Base-by-base conservation (phyloP, 2,888 invertebrate genomes). In the Drosophila picticornis region DNA sequence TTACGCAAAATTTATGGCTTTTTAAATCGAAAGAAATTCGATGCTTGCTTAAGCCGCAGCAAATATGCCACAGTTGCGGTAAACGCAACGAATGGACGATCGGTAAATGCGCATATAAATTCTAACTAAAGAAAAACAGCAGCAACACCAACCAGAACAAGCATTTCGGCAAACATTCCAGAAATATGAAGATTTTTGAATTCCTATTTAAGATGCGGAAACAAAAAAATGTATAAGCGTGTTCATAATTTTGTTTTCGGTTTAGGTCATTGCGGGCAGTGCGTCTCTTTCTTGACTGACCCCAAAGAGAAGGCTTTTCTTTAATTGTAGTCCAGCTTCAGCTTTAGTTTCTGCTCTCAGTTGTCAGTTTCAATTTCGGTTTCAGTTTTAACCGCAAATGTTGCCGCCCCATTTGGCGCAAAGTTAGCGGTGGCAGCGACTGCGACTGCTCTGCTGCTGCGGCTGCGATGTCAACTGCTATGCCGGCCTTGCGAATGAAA, bases 1-100 rank as follows among this genome's bases (percentile, higher is more conserved):
- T 56, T 70, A 51, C 46, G 4, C 22, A 38, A 31, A 80, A 80
- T 88, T 80, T 86, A 88, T 88, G 72, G 77, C 65, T 69, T 84
- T 84, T 88, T 84, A 86, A 88, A 86, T 86, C 84, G 83, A 86
- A 86, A 72, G 82, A 88, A 86, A 83, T 83, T 86, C 80, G 72
- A 83, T 79, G 81, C 78, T 80, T 81, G 69, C 77, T 87, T 76
- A 84, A 83, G 84, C 75, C 76, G 38, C 70, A 58, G 32, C 61
- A 66, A 71, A 80, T 68, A 16, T 69, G 63, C 61, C 63, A 56
- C 29, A 32, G 13, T 13, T 64, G 55, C 22, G 34, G n/a, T 2
- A 10, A 31, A 32, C 7, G 25, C 22, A 43, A 43, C 22, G 36
- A 36, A 19, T 36, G 53, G 29, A n/a, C 38, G 27, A 29, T 27